Conservation (phyloP, 2,888 invertebrate genomes). For the Scelioninae gen. 1 region DNA sequence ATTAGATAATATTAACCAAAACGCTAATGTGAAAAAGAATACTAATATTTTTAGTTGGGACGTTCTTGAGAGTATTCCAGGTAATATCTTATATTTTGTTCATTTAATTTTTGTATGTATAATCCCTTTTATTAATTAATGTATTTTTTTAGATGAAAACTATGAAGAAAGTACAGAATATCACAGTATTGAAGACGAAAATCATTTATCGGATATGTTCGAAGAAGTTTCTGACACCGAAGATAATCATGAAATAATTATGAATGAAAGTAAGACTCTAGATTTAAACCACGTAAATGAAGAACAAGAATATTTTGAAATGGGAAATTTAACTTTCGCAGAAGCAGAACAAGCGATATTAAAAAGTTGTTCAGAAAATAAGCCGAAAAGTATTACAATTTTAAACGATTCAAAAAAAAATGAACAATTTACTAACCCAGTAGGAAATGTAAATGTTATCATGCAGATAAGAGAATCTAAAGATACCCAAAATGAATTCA, state of each 20-base stretch:
- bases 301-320: no score
- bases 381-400: no score
- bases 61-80: conserved; percentile 75
- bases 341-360: no score
- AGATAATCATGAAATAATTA: conserved; percentile 79
- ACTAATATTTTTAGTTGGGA: conserved; percentile 65
- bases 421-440: no score
- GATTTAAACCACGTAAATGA: not conserved
- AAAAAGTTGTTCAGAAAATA: no score
- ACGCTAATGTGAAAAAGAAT: not conserved
- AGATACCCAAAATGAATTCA: no score
- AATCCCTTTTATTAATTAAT: not conserved
- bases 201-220: conserved; percentile 44
- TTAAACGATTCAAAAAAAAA: no score
- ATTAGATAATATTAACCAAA: not conserved
- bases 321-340: no score
- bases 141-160: conserved; percentile 34
- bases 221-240: conserved; percentile 79
- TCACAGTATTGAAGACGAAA: conserved; percentile 12
- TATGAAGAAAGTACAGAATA: not conserved
- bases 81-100: conserved; percentile 39
- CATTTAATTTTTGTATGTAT: not conserved
- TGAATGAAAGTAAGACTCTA: not conserved
- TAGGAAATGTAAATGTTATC: no score
- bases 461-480: no score